These are phyloP conservation scores for Burhinus oedicnemus DNA, from an alignment of 2,113 vertebrate species.

Conservation along the genomic window DNA sequence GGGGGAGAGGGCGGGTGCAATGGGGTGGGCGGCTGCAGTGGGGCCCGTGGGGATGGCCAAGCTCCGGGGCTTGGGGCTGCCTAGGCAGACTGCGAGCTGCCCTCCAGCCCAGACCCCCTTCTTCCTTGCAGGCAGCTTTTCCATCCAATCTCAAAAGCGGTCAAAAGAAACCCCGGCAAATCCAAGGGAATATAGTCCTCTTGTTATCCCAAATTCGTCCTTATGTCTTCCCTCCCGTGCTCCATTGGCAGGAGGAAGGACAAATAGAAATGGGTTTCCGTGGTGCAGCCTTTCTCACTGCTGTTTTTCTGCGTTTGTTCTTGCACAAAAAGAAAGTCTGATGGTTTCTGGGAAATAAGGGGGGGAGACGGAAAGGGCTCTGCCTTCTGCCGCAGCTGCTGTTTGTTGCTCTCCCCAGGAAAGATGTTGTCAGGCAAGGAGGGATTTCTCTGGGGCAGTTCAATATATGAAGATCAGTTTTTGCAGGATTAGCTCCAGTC, in stretches of 20 bases:
- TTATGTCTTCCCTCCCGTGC: background rate
- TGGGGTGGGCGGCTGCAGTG: rapidly evolving
- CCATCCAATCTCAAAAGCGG: background rate
- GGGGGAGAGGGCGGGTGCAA: background rate
- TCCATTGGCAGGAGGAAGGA: background rate
- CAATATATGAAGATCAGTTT: background rate
- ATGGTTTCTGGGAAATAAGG: background rate
- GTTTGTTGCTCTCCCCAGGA: background rate
- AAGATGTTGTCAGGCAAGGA: background rate
- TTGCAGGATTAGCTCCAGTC: background rate
- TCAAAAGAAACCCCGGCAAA: background rate
- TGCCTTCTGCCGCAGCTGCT: background rate
- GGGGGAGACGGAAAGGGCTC: background rate
- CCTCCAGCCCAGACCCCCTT: background rate
- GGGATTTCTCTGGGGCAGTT: background rate
- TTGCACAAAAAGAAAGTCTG: background rate
- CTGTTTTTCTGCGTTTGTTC: background rate
- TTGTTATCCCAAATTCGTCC: background rate
- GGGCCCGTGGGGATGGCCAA: background rate
- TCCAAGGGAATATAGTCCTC: background rate
- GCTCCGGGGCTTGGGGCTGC: background rate
- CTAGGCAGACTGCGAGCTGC: background rate
- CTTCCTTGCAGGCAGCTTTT: background rate
- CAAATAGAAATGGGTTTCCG: background rate
- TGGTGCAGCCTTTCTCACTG: background rate